Evolutionary conservation across 2,797 vertebrate species (phyloP).

Genomic region (Botia kubotai): DNA sequence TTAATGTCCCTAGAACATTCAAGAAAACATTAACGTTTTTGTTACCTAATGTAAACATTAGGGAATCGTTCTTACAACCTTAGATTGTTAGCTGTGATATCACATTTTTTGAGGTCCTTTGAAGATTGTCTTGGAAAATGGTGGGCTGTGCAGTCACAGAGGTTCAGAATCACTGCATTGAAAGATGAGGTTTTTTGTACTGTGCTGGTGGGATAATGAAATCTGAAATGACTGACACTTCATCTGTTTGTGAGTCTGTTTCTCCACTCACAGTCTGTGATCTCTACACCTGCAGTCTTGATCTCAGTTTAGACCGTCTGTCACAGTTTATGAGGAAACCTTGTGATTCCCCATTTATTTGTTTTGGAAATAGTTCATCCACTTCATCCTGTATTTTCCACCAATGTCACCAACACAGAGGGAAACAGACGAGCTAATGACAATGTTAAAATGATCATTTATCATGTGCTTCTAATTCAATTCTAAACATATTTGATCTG

Average conservation of each 20-base stretch:
- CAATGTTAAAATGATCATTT: conserved; percentile 5
- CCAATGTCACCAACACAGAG: conserved; percentile 18
- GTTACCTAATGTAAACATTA: no score
- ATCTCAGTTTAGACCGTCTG: conserved; percentile 1
- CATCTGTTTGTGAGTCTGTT: conserved; percentile 1
- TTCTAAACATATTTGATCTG: neutral
- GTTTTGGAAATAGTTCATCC: neutral
- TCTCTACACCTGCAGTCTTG: conserved; percentile 7
- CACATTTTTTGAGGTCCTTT: no score
- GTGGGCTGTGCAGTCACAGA: no score
- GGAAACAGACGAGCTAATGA: conserved; percentile 34
- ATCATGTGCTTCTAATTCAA: neutral
- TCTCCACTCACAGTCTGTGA: neutral
- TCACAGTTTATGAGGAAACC: neutral
- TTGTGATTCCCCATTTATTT: neutral
- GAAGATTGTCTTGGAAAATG: no score
- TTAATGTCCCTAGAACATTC: no score
- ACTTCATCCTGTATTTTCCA: conserved; percentile 14
- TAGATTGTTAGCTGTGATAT: no score
- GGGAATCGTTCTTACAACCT: no score
- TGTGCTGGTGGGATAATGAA: neutral
- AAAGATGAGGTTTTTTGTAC: neutral
- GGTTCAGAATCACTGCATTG: no score
- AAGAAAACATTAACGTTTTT: no score
- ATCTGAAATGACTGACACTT: conserved; percentile 5